Percentiles rank a stretch among this genome's conserved stretches.
Conservation (phyloP, 92 coral and sea anemone species). For the Porites lobata region DNA sequence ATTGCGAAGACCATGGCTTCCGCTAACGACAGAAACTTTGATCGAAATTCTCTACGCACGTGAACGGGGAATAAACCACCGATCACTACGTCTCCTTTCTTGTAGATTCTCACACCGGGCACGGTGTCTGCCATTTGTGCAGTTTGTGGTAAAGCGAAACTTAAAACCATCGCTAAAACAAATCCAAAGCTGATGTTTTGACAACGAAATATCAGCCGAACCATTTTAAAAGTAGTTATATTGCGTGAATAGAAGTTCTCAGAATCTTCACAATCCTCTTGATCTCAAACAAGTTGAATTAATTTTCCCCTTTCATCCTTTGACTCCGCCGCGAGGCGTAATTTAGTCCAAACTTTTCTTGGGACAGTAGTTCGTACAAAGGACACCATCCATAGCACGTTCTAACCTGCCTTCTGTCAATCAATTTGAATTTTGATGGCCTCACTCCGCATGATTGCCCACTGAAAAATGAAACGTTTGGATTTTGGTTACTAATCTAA, state of each 20-base stretch:
- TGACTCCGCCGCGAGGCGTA: too few relatives aligned
- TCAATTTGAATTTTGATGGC: constrained; percentile 1
- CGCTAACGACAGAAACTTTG: constrained; percentile 76
- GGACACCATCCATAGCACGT: constrained; percentile 20
- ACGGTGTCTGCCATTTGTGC: not conserved
- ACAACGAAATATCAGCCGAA: not conserved
- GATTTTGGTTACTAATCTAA: not conserved
- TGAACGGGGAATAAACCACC: constrained; percentile 96
- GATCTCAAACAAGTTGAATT: not conserved
- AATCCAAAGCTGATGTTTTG: not conserved
- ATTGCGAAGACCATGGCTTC: constrained; percentile 95
- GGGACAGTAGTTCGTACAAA: not conserved
- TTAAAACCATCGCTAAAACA: not conserved
- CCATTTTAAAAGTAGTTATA: constrained; percentile 2
- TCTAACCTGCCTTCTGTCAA: constrained; percentile 5
- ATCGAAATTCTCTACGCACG: constrained; percentile 59
- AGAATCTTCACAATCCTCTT: not conserved
- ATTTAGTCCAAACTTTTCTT: too few relatives aligned
- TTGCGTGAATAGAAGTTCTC: not conserved
- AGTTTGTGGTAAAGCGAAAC: not conserved
- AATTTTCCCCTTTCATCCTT: not conserved
- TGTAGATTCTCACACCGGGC: constrained; percentile 42
- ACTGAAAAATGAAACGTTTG: constrained; percentile 11
- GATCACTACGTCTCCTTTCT: constrained; percentile 80
- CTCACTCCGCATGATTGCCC: not conserved